phyloP scores from a whole-genome alignment of 2,888 invertebrate species.

The Creontiades dilutus region DNA sequence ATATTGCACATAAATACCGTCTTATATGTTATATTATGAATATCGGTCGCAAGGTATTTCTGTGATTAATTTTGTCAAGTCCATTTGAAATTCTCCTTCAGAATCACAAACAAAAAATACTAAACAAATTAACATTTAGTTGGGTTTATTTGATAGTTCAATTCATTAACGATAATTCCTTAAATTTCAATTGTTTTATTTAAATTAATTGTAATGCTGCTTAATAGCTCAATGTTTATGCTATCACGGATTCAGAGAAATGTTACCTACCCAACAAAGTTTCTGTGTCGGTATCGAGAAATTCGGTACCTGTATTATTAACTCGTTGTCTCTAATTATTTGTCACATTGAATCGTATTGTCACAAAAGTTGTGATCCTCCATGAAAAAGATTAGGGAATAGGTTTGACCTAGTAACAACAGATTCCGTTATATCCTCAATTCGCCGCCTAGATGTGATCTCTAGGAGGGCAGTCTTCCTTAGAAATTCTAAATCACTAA shows the following conservation, averaged over 20 bases:
- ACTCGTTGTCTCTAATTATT: background rate
- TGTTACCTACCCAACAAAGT: too few relatives aligned
- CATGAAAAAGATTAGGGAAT: background rate
- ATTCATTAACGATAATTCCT: background rate
- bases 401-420: background rate
- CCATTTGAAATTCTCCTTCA: background rate
- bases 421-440: background rate
- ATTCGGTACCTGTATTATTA: background rate
- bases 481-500: constrained; percentile 29
- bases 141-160: constrained; percentile 4
- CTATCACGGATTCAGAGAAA: background rate
- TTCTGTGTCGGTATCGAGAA: background rate
- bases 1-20: constrained; percentile 52
- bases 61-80: constrained; percentile 12
- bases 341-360: background rate
- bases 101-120: background rate
- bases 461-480: constrained; percentile 17
- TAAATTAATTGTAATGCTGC: background rate
- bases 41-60: background rate
- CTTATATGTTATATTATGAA: background rate
- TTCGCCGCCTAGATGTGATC: background rate
- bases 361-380: background rate
- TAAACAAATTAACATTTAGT: background rate
- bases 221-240: constrained; percentile 33
- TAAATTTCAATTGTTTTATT: background rate